These are phyloP conservation scores for Galemys pyrenaicus DNA, from an alignment of 2,113 vertebrate genomes.

Conservation along the genomic window DNA sequence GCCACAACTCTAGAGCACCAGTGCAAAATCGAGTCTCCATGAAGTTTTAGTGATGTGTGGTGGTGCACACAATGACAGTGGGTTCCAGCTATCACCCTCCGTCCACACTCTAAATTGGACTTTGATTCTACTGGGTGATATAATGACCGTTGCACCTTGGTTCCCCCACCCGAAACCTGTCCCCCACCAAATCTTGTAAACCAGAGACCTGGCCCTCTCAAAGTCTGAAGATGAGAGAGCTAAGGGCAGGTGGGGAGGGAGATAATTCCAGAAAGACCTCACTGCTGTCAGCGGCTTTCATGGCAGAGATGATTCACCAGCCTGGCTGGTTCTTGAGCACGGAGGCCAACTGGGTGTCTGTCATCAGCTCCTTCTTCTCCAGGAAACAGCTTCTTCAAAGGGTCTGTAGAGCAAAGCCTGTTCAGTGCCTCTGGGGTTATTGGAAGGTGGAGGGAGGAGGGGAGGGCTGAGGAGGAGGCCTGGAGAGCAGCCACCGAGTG, in stretches of 20 bases:
- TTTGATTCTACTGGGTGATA: not conserved
- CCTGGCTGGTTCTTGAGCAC: not conserved
- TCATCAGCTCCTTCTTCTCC: not conserved
- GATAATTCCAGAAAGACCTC: not conserved
- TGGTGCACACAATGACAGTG: not conserved
- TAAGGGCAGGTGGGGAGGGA: not conserved
- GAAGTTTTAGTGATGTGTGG: not conserved
- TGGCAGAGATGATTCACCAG: not conserved
- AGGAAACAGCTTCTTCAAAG: not conserved
- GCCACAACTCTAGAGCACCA: not conserved
- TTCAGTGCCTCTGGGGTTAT: not conserved
- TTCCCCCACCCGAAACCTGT: not conserved
- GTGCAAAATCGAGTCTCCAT: accelerated
- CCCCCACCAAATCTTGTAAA: not conserved
- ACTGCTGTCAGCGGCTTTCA: not conserved
- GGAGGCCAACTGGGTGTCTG: not conserved
- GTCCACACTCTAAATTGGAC: too few species aligned
- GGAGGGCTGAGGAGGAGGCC: not conserved
- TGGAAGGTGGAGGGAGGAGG: not conserved
- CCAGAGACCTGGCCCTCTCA: not conserved
- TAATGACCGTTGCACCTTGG: not conserved
- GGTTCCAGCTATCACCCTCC: not conserved
- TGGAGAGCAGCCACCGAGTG: conserved; percentile 53
- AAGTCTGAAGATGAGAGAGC: not conserved
- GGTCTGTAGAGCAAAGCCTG: not conserved